Conservation (phyloP, 2,113 vertebrate species). For the Agapornis roseicollis region DNA sequence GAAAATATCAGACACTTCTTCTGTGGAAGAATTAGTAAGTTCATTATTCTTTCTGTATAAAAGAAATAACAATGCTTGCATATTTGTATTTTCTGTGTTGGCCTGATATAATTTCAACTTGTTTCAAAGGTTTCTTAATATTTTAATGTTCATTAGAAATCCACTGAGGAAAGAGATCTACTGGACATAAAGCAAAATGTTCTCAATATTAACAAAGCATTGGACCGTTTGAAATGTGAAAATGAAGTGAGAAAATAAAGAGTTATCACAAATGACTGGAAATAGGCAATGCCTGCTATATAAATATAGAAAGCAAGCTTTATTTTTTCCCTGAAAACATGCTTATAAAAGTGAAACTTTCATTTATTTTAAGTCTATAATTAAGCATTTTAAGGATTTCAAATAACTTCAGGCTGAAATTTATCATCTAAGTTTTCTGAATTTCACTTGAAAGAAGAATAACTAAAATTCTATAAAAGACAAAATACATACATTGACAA, state of each 20-base stretch:
- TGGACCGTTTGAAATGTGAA: neutral
- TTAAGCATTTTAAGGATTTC: neutral
- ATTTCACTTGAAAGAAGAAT: neutral
- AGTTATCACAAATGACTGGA: neutral
- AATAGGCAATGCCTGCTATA: neutral
- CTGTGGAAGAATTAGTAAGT: neutral
- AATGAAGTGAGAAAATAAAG: neutral
- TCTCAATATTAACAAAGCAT: neutral
- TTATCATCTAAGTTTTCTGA: neutral
- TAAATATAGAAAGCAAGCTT: neutral
- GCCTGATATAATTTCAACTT: neutral
- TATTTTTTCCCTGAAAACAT: neutral
- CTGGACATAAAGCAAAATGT: neutral
- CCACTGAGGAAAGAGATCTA: neutral
- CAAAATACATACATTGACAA: neutral
- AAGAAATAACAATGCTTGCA: neutral
- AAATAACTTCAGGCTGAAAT: neutral
- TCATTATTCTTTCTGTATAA: neutral
- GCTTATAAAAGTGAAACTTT: neutral
- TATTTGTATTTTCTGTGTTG: neutral
- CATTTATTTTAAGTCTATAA: neutral
- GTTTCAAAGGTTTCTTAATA: neutral
- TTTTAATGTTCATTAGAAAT: constrained; percentile 19
- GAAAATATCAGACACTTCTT: neutral
- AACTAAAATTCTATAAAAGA: neutral